These are phyloP conservation scores for Oryctes rhinoceros DNA, from an alignment of 1,140 invertebrate species.

Conservation along the genomic window DNA sequence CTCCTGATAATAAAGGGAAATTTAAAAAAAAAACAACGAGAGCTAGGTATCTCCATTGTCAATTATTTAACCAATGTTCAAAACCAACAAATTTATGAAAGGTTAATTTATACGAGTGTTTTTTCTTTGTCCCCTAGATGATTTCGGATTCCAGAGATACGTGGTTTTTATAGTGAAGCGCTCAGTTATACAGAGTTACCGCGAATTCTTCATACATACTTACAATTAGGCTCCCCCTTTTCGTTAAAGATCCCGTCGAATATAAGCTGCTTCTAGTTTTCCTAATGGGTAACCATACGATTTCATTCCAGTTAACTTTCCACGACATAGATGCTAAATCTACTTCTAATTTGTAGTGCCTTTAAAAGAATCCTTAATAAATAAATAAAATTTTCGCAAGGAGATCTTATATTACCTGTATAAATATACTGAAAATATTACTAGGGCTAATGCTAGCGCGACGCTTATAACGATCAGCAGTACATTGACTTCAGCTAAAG, in stretches of 20 bases:
- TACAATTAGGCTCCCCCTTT: slow-evolving; percentile 37
- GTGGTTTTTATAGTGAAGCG: too few species aligned
- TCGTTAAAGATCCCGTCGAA: slow-evolving; percentile 47
- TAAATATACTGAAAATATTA: slow-evolving; percentile 75
- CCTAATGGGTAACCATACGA: slow-evolving; percentile 63
- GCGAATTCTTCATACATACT: background rate
- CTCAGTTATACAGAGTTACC: too few species aligned
- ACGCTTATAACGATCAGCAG: slow-evolving; percentile 84
- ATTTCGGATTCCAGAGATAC: too few species aligned
- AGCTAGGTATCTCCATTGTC: too few species aligned
- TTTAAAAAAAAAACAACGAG: too few species aligned
- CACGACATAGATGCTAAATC: slow-evolving; percentile 96
- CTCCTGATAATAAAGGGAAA: too few species aligned
- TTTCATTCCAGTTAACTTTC: slow-evolving; percentile 88
- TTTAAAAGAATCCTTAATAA: slow-evolving; percentile 59
- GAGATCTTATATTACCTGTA: slow-evolving; percentile 65
- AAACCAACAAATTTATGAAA: too few species aligned
- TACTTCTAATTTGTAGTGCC: slow-evolving; percentile 90
- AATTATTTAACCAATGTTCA: too few species aligned
- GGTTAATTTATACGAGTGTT: too few species aligned
- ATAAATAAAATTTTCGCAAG: background rate
- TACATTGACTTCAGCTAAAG: slow-evolving; percentile 59
- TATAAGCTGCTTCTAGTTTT: slow-evolving; percentile 56
- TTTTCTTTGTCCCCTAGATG: too few species aligned
- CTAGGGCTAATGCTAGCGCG: slow-evolving; percentile 75